Conservation (phyloP, 2,797 vertebrate species). For the Sebastes paucispinis region DNA sequence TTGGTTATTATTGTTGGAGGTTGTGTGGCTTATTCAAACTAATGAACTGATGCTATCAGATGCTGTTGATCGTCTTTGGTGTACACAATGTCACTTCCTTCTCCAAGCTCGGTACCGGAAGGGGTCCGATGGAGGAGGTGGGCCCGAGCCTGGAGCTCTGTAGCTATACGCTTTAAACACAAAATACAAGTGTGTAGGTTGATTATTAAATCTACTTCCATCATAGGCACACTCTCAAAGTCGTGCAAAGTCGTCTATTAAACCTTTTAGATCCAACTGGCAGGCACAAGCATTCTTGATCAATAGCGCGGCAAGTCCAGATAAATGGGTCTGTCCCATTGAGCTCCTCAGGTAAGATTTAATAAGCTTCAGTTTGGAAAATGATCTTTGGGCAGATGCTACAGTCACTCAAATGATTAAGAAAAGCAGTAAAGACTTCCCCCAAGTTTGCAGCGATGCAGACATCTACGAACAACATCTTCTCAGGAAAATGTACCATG, state of each 20-base stretch:
- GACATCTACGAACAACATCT: not conserved
- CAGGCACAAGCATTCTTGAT: not conserved
- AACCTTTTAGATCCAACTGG: not conserved
- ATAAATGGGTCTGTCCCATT: not conserved
- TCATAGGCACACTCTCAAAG: not conserved
- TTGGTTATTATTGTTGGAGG: too few species aligned
- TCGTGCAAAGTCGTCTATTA: not conserved
- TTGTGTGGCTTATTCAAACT: too few species aligned
- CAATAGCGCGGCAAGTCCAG: not conserved
- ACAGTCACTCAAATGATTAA: not conserved
- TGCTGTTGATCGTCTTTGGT: too few species aligned
- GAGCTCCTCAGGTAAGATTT: not conserved
- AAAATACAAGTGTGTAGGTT: not conserved
- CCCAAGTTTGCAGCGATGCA: not conserved
- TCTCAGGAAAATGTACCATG: too few species aligned
- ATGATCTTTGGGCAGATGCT: not conserved
- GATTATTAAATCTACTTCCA: not conserved
- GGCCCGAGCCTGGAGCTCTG: not conserved
- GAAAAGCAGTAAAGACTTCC: not conserved
- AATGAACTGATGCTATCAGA: too few species aligned
- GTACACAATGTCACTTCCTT: too few species aligned
- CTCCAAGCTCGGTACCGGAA: not conserved
- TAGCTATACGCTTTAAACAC: not conserved
- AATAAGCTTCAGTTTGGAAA: not conserved
- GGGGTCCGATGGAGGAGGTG: not conserved